Conservation (phyloP, 2,113 vertebrate species). For the Suncus etruscus region DNA sequence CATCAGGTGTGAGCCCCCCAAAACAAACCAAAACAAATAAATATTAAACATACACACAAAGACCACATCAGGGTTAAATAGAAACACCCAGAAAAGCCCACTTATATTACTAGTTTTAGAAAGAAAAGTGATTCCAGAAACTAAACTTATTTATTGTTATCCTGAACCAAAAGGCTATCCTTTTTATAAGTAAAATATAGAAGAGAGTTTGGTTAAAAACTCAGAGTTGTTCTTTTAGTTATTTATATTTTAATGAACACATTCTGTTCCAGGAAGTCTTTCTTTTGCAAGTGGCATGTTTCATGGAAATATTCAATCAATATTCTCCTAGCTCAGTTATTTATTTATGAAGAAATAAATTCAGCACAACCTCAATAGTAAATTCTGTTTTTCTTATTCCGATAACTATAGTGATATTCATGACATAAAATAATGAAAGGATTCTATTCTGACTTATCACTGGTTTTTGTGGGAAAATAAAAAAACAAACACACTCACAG, state of each 20-base stretch:
- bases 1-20: too few relatives aligned
- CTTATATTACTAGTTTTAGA: conserved; percentile 3
- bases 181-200: neutral
- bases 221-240: neutral
- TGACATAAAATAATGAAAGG: neutral
- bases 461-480: neutral
- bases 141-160: neutral
- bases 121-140: conserved; percentile 19
- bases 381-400: neutral
- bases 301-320: neutral
- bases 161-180: neutral
- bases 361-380: neutral
- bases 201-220: neutral
- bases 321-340: neutral
- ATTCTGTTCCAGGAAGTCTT: neutral
- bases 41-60: too few relatives aligned
- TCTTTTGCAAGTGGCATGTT: neutral
- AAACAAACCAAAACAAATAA: too few relatives aligned
- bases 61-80: neutral
- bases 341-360: conserved; percentile 11
- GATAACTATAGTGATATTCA: neutral
- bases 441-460: neutral
- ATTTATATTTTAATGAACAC: neutral
- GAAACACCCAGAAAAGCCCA: conserved; percentile 10
- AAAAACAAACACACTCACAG: neutral